Evolutionary conservation across 2,113 vertebrate species (phyloP).

Genomic region (Odontesthes bonariensis): DNA sequence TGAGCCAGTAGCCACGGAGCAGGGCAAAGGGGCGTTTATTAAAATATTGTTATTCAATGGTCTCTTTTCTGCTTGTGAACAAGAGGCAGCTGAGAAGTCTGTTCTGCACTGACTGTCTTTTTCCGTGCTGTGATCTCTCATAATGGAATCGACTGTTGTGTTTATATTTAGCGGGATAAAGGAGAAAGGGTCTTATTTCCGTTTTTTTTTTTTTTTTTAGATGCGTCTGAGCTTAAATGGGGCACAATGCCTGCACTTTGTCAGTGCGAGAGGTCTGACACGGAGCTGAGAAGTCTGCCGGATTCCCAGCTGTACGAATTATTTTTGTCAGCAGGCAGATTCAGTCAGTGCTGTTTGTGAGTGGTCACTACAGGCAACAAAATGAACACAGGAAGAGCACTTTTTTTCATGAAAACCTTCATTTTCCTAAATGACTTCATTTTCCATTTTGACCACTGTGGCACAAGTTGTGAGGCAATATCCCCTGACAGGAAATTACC

Average conservation of each 20-base stretch:
- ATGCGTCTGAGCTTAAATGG: slow-evolving; percentile 71
- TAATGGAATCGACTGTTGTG: slow-evolving; percentile 93
- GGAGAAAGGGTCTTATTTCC: slow-evolving; percentile 76
- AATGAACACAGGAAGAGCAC: slow-evolving; percentile 44
- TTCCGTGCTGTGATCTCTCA: slow-evolving; percentile 88
- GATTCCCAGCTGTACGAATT: slow-evolving; percentile 58
- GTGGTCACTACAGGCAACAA: slow-evolving; percentile 67
- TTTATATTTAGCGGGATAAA: slow-evolving; percentile 89
- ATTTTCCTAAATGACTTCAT: slow-evolving; percentile 59
- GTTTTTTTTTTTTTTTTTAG: slow-evolving; percentile 75
- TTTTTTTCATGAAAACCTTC: slow-evolving; percentile 24
- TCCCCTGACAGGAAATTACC: slow-evolving; percentile 64
- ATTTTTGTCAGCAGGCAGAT: slow-evolving; percentile 56
- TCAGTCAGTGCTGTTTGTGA: slow-evolving; percentile 46
- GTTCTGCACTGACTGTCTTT: slow-evolving; percentile 86
- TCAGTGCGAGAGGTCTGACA: slow-evolving; percentile 50
- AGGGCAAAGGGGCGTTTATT: slow-evolving; percentile 83
- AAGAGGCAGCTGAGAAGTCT: slow-evolving; percentile 89
- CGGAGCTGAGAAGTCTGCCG: slow-evolving; percentile 61
- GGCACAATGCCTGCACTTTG: slow-evolving; percentile 81
- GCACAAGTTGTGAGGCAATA: slow-evolving; percentile 52
- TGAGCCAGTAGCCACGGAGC: slow-evolving; percentile 75
- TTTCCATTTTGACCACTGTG: slow-evolving; percentile 56
- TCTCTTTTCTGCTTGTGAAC: slow-evolving; percentile 90
- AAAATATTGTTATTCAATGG: slow-evolving; percentile 95